A percentile compares a stretch with the other conserved stretches of the same genome.
These are phyloP conservation scores for Neotoxoptera formosana DNA, from an alignment of 1,140 invertebrate genomes.

Conservation along the genomic window DNA sequence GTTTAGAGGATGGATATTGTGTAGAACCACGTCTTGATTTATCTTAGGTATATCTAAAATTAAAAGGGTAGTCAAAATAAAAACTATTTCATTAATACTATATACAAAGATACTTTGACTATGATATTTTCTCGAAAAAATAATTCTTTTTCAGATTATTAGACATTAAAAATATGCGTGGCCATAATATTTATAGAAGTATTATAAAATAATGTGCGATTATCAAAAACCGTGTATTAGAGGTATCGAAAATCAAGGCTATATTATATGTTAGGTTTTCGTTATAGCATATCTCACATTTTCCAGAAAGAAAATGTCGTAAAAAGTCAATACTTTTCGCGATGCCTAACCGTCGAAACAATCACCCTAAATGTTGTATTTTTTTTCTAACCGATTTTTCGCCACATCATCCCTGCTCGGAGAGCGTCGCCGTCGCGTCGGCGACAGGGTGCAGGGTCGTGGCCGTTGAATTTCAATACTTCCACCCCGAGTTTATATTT, in stretches of 20 bases:
- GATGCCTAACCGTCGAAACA: background rate
- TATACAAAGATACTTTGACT: background rate
- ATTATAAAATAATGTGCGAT: background rate
- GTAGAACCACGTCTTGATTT: background rate
- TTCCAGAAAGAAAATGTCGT: background rate
- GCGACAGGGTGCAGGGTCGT: background rate
- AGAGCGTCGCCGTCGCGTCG: background rate
- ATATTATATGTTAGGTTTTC: background rate
- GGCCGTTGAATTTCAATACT: background rate
- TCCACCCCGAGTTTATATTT: conserved; percentile 10
- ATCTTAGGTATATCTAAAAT: background rate
- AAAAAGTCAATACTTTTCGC: background rate
- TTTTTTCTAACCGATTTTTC: background rate
- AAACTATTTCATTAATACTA: background rate
- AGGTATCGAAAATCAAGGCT: background rate
- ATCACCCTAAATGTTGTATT: background rate
- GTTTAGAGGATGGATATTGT: background rate
- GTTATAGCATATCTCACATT: background rate
- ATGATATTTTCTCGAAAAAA: background rate
- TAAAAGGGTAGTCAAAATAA: background rate
- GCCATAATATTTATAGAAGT: background rate
- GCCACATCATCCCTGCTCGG: background rate
- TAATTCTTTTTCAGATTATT: background rate
- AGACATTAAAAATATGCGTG: background rate
- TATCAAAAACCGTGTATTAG: background rate